Evolutionary conservation across 92 coral and sea anemone species (phyloP).

Genomic region (Pocillopora grandis): DNA sequence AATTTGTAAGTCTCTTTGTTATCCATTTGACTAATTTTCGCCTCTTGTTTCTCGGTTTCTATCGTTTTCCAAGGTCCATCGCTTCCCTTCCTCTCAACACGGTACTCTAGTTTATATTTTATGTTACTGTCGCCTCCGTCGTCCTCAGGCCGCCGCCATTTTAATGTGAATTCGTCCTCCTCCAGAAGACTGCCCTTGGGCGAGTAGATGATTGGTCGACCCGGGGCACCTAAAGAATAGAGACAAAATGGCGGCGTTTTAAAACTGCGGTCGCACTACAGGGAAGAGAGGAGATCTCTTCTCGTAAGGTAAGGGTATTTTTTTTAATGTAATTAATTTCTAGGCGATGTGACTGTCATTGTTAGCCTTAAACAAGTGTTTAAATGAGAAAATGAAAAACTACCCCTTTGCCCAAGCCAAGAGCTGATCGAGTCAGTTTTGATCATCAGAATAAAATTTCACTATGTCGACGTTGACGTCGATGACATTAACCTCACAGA

Average conservation of each 20-base stretch:
- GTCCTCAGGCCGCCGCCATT: slow-evolving; percentile 59
- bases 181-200: slow-evolving; percentile 33
- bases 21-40: slow-evolving; percentile 7
- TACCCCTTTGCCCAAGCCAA: no score
- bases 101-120: slow-evolving; percentile 40
- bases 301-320: neutral
- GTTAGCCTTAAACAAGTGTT: no score
- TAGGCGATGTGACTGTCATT: no score
- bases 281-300: neutral
- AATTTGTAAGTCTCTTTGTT: slow-evolving; percentile 35
- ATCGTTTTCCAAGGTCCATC: neutral
- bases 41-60: neutral
- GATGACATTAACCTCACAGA: no score
- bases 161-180: slow-evolving; percentile 47
- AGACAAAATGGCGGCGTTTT: neutral
- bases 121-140: slow-evolving; percentile 65
- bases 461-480: no score
- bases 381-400: no score
- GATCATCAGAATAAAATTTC: no score
- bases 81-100: neutral
- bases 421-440: no score
- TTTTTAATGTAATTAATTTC: no score
- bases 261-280: neutral
- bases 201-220: slow-evolving; percentile 63
- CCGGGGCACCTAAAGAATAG: slow-evolving; percentile 47